These are phyloP conservation scores for Gari tellinella DNA, from an alignment of 2,888 invertebrate genomes.

Conservation along the genomic window DNA sequence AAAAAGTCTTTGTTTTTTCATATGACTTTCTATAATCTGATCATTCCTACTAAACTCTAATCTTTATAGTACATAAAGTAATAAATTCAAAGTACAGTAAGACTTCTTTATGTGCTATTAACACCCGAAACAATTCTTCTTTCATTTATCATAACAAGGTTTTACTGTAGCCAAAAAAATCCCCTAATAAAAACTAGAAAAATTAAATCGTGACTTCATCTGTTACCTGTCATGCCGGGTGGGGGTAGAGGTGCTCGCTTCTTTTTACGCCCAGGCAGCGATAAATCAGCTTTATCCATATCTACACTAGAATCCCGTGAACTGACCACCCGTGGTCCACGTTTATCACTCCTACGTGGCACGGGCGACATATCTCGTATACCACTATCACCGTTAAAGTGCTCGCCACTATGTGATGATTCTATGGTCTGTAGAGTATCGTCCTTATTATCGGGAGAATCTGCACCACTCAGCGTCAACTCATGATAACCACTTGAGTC, in stretches of 20 bases:
- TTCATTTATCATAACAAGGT: too few relatives aligned
- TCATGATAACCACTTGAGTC: constrained; percentile 91
- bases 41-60: too few relatives aligned
- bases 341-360: constrained; percentile 41
- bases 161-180: too few relatives aligned
- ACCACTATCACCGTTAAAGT: constrained; percentile 72
- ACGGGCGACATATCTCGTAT: constrained; percentile 66
- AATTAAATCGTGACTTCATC: too few relatives aligned
- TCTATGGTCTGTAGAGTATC: constrained; percentile 70
- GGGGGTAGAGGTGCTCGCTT: constrained; percentile 77
- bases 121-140: too few relatives aligned
- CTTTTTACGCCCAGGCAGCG: constrained; percentile 57
- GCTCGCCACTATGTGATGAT: constrained; percentile 74
- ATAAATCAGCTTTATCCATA: constrained; percentile 22
- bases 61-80: too few relatives aligned
- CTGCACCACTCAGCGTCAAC: constrained; percentile 86
- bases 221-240: constrained; percentile 15
- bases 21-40: too few relatives aligned
- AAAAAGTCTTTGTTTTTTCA: too few relatives aligned
- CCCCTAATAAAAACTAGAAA: too few relatives aligned
- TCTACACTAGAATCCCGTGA: constrained; percentile 52
- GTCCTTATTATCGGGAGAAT: constrained; percentile 74
- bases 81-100: too few relatives aligned
- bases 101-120: too few relatives aligned
- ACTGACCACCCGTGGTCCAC: constrained; percentile 9